Evolutionary conservation across 2,113 vertebrate species (phyloP), one percentile per base, ranked within the genome.

Genomic region (Ailurus styani): DNA sequence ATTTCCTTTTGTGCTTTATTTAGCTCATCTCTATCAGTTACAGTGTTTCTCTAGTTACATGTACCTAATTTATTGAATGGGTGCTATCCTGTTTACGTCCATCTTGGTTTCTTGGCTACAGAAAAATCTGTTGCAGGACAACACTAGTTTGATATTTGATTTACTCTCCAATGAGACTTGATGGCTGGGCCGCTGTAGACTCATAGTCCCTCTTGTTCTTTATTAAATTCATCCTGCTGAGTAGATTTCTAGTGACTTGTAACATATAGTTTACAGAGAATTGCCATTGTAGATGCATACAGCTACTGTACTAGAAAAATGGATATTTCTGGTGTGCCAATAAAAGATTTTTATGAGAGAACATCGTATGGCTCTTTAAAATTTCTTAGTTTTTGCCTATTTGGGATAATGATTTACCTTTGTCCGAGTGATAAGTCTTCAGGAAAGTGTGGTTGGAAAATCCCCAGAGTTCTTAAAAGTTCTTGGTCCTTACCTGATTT

Each of bases 291-390:
- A 97, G 98, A 98, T 98, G 98, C 98, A 92, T 96, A 97, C 94
- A 98, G 98, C 98, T 96, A 96, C 98, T 98, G 97, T 98, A 97
- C 98, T 98, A 97, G 97, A 34, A 97, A 85, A 92, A 95, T 93
- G 97, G 98, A 98, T 98, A 98, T 95, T 98, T 99, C 98, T 98
- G 98, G 99, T 99, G 99, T 99, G 99, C 99, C 98, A 99, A 99
- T 99, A 99, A 99, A 99, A 97, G 94, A 98, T 98, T 99, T 99
- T 98, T 98, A 97, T 87, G 91, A 98, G 97, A 98, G 97, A 96
- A 93, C 14, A 87, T 86, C 52, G 6, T 50, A 66, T 77, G 95
- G 95, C 94, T 97, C 95, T 3, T 0, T 50, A 85, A 93, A 86
- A 0, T 97, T 93, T 97, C 84, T 96, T 93, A 0, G 0, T 34